Conservation (phyloP, 2,113 vertebrate species). For the Neolamprologus falcicula region DNA sequence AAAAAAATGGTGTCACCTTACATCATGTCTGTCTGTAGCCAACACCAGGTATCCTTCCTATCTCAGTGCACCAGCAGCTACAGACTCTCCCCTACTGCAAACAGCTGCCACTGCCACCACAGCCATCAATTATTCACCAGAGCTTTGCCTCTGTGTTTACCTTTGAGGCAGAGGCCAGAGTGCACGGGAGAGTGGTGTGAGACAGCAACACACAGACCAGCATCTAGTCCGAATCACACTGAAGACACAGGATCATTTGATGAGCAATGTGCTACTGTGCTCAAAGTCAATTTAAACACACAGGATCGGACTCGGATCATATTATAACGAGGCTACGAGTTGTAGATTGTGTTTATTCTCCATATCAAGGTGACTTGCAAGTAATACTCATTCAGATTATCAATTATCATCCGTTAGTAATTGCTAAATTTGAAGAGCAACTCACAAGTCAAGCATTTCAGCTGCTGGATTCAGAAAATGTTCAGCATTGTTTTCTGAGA, state of each 20-base stretch:
- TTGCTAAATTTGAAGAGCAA: not conserved
- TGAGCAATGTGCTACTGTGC: not conserved
- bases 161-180: conserved; percentile 35
- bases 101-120: conserved; percentile 38
- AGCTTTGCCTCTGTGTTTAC: conserved; percentile 56
- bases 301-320: not conserved
- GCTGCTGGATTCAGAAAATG: not conserved
- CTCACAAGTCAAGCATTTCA: not conserved
- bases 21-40: not conserved
- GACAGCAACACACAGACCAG: not conserved
- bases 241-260: not conserved
- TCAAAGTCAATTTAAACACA: not conserved
- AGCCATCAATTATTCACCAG: conserved; percentile 64
- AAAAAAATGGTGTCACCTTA: not conserved
- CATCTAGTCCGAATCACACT: not conserved
- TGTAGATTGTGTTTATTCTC: not conserved
- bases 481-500: not conserved
- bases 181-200: not conserved
- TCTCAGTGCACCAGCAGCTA: conserved; percentile 10
- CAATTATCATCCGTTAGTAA: fast-evolving
- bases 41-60: conserved; percentile 7
- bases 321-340: not conserved
- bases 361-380: not conserved
- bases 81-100: conserved; percentile 20
- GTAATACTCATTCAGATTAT: not conserved